Percentiles rank a stretch among this genome's conserved stretches.
These are phyloP conservation scores for Nannoperca obscura DNA, from an alignment of 2,797 vertebrate genomes.

Conservation along the genomic window DNA sequence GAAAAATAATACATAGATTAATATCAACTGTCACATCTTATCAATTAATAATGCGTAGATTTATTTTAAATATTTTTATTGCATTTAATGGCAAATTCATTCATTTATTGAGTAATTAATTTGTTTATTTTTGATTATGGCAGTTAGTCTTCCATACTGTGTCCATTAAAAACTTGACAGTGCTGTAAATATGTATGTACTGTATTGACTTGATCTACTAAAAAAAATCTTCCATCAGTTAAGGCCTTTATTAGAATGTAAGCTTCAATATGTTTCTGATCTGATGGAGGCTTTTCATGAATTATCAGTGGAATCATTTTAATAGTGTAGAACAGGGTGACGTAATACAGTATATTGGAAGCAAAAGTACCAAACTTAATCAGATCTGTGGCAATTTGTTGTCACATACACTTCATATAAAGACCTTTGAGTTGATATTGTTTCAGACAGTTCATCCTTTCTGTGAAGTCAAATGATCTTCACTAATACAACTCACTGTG, in stretches of 20 bases:
- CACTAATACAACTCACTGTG: not conserved
- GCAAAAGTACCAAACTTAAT: not conserved
- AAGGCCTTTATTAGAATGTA: not conserved
- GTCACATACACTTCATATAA: not conserved
- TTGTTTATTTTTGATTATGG: too few species aligned
- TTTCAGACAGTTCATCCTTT: not conserved
- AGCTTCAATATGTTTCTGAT: not conserved
- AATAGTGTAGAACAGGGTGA: not conserved
- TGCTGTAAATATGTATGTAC: not conserved
- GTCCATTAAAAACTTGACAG: not conserved
- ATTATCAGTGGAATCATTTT: not conserved
- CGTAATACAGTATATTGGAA: not conserved
- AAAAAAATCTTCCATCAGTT: not conserved
- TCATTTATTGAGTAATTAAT: too few species aligned
- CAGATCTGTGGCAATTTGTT: not conserved
- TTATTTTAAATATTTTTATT: too few species aligned
- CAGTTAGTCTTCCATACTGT: too few species aligned
- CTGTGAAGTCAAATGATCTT: not conserved
- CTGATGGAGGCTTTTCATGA: not conserved
- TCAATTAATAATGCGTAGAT: too few species aligned
- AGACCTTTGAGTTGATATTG: not conserved
- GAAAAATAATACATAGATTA: too few species aligned
- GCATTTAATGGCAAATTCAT: too few species aligned
- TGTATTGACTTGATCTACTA: not conserved
- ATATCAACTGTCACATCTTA: too few species aligned